Evolutionary conservation across 2,888 invertebrate species (phyloP), one percentile per base, ranked within the genome.

Genomic region (Callinectes sapidus): DNA sequence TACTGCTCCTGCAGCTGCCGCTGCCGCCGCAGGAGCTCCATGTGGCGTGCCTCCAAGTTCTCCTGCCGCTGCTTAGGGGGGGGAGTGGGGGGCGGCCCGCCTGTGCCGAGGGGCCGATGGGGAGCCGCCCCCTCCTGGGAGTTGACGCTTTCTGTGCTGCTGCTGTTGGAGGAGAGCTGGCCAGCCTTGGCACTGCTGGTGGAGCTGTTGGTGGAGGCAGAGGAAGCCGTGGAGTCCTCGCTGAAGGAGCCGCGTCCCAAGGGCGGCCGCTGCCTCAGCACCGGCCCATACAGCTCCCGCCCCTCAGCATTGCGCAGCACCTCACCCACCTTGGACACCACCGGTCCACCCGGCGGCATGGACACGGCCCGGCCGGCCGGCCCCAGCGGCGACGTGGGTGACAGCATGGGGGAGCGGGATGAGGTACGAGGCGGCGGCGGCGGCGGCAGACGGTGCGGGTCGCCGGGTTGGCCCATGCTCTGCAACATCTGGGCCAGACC

Each of bases 401-500:
- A 98, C 42, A 98, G 97, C 95, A 98, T 96, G 0, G 98, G 98
- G 32, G 98, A 98, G 95, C 98, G 97, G 89, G 98, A 98, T 95
- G 98, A 98, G 95, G 98, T 98, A 95, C 98, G 97, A n/a, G 98
- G 98, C 54, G 98, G 98, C 55, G 98, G 98, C n/a, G 98, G 98
- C 32, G 98, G 98, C 13, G 98, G 98, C 87, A 98, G 97, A 91
- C 88, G 92, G 92, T 85, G 92, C 13, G 14, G 77, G 48, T 91
- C 92, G 28, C 92, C 93, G 87, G 89, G 87, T 2, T 88, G 90
- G 77, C 90, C 90, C 23, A 90, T 86, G 55, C 88, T 81, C 71
- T 92, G 92, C 32, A 89, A 61, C 28, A 90, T 66, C 32, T 85
- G 87, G 16, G 90, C 85, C 61, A 91, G 89, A 16, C 92, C 92